Percentiles rank a stretch among this genome's conserved stretches.
Evolutionary conservation across 2,888 invertebrate genomes (phyloP).

Genomic region (Lampropteryx suffumata): DNA sequence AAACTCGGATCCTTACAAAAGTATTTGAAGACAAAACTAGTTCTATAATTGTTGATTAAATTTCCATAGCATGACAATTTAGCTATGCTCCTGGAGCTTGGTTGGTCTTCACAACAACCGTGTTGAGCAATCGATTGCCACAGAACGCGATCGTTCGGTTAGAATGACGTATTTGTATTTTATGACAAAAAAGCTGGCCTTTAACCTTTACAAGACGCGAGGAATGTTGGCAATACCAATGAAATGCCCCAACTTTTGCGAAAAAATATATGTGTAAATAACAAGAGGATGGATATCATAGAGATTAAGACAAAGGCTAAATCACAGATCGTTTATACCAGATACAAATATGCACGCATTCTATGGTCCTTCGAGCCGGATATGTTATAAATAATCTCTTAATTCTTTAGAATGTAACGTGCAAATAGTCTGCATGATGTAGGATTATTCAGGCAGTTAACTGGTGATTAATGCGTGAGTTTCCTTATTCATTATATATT

Average conservation of each 20-base stretch:
- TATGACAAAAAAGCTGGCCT: not conserved
- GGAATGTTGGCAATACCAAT: constrained; percentile 7
- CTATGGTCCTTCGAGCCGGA: constrained; percentile 3
- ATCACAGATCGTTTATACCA: not conserved
- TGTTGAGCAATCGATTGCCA: no score
- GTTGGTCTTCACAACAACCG: no score
- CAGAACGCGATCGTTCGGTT: not conserved
- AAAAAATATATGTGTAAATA: not conserved
- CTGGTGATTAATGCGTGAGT: not conserved
- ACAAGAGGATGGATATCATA: not conserved
- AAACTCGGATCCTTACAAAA: not conserved
- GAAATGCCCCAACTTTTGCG: constrained; percentile 3
- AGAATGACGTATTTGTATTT: not conserved
- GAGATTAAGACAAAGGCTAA: not conserved
- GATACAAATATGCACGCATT: not conserved
- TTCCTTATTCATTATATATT: not conserved
- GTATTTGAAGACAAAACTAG: not conserved
- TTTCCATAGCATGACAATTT: no score
- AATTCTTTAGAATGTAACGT: not conserved
- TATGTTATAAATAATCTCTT: not conserved
- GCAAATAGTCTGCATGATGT: not conserved
- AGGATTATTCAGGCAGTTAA: not conserved
- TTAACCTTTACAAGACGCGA: constrained; percentile 4
- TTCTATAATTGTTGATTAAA: no score
- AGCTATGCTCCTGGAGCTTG: no score